Evolutionary conservation across 2,113 vertebrate species (phyloP).

Genomic region (Sinosuthora webbiana): DNA sequence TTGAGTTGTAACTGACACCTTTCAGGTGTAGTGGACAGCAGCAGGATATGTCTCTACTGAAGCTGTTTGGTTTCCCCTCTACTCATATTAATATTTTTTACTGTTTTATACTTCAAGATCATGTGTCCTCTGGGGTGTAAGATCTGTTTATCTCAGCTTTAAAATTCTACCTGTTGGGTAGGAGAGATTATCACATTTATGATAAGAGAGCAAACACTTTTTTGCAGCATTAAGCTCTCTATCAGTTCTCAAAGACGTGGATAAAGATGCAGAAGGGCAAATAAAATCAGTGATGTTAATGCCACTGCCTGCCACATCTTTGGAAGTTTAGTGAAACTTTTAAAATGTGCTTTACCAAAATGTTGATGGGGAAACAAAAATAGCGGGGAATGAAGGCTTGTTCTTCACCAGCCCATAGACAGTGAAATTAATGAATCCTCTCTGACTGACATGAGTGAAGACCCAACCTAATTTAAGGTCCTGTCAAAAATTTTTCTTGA

Average conservation of each 20-base stretch:
- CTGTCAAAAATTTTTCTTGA: not conserved
- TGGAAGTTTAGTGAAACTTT: not conserved
- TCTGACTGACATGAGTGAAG: not conserved
- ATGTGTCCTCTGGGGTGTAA: not conserved
- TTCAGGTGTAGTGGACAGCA: not conserved
- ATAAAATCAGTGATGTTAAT: not conserved
- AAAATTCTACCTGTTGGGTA: not conserved
- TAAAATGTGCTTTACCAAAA: not conserved
- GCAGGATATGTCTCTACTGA: not conserved
- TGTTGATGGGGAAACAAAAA: not conserved
- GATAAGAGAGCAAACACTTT: not conserved
- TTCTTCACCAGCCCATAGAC: not conserved
- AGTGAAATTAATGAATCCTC: not conserved
- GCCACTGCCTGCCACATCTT: not conserved
- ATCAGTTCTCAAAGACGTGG: not conserved
- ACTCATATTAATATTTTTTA: not conserved
- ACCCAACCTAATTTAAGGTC: not conserved
- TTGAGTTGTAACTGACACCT: not conserved
- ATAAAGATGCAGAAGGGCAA: not conserved
- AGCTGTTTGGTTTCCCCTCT: not conserved
- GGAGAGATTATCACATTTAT: not conserved
- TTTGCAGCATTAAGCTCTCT: not conserved
- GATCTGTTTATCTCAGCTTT: not conserved
- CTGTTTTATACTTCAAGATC: not conserved
- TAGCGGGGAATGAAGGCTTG: not conserved